Base-by-base conservation (phyloP, 2,888 invertebrate species). In the Drosophila ustulata region DNA sequence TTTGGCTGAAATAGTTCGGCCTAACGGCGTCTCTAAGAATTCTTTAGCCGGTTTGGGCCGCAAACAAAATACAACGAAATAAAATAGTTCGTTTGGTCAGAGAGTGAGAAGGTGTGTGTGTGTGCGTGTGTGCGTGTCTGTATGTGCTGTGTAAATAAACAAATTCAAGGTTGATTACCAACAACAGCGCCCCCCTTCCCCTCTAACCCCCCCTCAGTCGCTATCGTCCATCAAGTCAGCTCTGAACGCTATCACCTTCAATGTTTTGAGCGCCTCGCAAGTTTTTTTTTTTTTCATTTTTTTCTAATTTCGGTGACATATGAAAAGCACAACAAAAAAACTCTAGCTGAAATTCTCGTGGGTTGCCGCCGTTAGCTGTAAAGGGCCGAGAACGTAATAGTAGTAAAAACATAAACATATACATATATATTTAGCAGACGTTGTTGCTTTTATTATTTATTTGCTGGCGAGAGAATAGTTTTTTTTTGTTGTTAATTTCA, bases 121-220 rank as follows among this genome's bases (percentile, higher is more conserved):
- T 56, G 25, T 41, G 43, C 39, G 46, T 3, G 23, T 4, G 66
- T 59, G 56, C 34, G 61, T 49, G 70, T 46, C 43, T 68, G 47
- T 70, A n/a, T 73, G 30, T 66, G 51, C 45, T 71, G 59, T 77
- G 71, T 65, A 71, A 71, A 72, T 78, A 71, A 59, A 61, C 86
- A 76, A 72, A 89, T 88, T 88, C 89, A 87, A 87, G 86, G 89
- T 88, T 87, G 87, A 86, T 88, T 86, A 78, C 83, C 75, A 74
- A 84, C 71, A 72, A 62, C 72, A 56, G 66, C 39, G 39, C 30
- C 43, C 62, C 46, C 49, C 56, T 43, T 56, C 25, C 32, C 43
- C 53, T 28, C 8, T 43, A 9, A 13, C 11, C n/a, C 0, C 34
- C 11, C 34, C 32, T 8, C 11, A 23, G 13, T 58, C 34, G 39